Conservation (phyloP, 2,797 vertebrate genomes). For the Petrocephalus sullivani region DNA sequence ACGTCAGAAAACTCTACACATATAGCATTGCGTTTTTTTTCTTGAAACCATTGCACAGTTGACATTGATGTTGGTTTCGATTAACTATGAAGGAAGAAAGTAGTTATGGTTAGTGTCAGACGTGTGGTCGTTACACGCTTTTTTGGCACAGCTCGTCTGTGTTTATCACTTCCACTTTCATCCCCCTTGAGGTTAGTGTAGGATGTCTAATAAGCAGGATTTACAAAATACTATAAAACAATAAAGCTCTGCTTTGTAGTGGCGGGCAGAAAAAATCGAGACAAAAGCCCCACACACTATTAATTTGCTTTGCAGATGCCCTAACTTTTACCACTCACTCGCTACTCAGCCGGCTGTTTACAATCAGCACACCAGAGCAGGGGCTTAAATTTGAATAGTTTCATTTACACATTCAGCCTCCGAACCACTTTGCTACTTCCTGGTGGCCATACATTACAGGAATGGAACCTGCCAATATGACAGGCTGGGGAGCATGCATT, state of each 20-base stretch:
- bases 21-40: background rate
- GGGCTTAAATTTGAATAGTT: background rate
- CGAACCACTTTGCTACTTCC: background rate
- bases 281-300: background rate
- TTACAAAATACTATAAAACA: constrained; percentile 2
- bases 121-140: background rate
- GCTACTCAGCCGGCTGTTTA: background rate
- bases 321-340: background rate
- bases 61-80: background rate
- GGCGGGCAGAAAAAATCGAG: background rate
- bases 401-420: background rate
- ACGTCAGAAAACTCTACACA: background rate
- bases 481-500: no score
- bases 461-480: no score
- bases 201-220: background rate
- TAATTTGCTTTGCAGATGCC: background rate
- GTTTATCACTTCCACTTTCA: background rate
- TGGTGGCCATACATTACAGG: background rate
- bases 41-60: background rate
- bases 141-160: background rate
- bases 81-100: background rate
- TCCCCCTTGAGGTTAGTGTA: background rate
- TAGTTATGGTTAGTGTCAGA: background rate
- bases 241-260: background rate
- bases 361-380: background rate